Conservation (phyloP, 64 coral and sea anemone genomes). For the Cladopsammia gracilis region DNA sequence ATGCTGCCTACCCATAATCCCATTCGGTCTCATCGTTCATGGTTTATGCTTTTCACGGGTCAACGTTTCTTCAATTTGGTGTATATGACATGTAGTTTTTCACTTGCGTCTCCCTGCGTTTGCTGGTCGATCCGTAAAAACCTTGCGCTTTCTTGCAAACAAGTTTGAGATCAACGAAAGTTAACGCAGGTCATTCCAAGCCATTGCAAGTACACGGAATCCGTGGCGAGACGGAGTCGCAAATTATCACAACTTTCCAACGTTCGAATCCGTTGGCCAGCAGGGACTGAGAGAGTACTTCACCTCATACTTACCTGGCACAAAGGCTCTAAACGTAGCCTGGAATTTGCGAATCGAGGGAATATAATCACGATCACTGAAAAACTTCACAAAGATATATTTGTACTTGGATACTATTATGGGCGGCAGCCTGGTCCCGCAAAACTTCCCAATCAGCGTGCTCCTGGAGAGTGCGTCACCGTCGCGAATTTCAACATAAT, state of each 20-base stretch:
- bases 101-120: too few relatives aligned
- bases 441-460: conserved; percentile 22
- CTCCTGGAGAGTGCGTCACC: not conserved
- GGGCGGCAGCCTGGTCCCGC: conserved; percentile 19
- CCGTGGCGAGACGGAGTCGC: not conserved
- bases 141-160: too few relatives aligned
- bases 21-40: too few relatives aligned
- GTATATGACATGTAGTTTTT: too few relatives aligned
- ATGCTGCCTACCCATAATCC: too few relatives aligned
- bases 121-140: too few relatives aligned
- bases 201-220: too few relatives aligned
- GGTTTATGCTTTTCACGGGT: too few relatives aligned
- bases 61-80: too few relatives aligned
- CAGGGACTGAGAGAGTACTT: not conserved
- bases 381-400: conserved; percentile 47
- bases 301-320: not conserved
- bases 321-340: conserved; percentile 12
- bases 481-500: conserved; percentile 45
- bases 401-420: conserved; percentile 44
- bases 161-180: too few relatives aligned
- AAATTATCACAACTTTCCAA: not conserved
- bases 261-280: not conserved
- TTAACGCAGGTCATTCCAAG: too few relatives aligned
- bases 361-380: not conserved
- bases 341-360: not conserved